Evolutionary conservation across 2,113 vertebrate genomes (phyloP).

Genomic region (Tapirus terrestris): DNA sequence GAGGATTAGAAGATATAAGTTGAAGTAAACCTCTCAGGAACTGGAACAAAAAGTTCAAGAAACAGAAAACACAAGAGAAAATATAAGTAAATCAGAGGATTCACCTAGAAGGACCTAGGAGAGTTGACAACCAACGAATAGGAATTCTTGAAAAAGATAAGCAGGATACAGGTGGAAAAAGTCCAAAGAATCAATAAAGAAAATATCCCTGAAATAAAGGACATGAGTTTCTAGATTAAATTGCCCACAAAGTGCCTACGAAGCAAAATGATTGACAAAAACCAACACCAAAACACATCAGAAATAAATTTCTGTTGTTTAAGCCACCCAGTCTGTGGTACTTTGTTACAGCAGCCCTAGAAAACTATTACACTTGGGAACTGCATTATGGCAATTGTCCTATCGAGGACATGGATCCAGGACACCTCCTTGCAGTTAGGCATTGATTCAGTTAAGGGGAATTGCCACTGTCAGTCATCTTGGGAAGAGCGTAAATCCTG

Average conservation of each 20-base stretch:
- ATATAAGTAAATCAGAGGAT: neutral
- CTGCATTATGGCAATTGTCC: neutral
- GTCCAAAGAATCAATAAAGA: conserved; percentile 23
- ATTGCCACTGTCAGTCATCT: neutral
- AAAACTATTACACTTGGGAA: neutral
- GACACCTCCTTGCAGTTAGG: neutral
- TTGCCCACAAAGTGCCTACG: neutral
- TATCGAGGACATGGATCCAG: neutral
- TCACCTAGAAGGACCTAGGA: neutral
- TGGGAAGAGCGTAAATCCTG: neutral
- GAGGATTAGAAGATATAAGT: neutral
- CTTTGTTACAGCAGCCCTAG: neutral
- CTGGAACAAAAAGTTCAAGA: neutral
- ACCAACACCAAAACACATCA: neutral
- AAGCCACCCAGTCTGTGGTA: neutral
- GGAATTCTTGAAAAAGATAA: neutral
- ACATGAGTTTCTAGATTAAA: neutral
- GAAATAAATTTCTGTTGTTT: neutral
- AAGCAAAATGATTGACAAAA: conserved; percentile 12
- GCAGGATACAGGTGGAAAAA: neutral
- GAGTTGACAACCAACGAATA: neutral
- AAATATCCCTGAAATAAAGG: neutral
- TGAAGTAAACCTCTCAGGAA: neutral
- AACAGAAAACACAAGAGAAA: neutral
- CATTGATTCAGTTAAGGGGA: neutral